Base-by-base conservation (phyloP, 2,113 vertebrate species). In the Paralichthys olivaceus region DNA sequence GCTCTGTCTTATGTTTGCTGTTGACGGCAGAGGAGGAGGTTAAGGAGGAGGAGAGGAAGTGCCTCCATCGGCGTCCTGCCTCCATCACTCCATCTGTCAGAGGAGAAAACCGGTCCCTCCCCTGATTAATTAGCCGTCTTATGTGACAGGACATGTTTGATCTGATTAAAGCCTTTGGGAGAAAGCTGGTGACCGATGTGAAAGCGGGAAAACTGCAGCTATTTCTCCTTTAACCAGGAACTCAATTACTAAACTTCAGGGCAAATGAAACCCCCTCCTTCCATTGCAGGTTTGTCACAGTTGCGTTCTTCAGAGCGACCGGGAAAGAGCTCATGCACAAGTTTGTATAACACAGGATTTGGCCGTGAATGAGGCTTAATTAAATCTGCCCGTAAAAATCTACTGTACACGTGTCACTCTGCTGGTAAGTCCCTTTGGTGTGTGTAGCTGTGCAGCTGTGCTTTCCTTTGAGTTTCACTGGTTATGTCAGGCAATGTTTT, bases 101-200 rank as follows among this genome's bases (percentile, higher is more conserved):
- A 81, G 77, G 84, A 88, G 75, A 83, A 61, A 70, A 58, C 70
- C 7, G 83, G 68, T 81, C 83, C 78, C 78, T 83, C 82, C 77
- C 60, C 80, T 84, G 89, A 92, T 89, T 93, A 90, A 92, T 93
- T 90, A 91, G 87, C 85, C 61, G 62, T 81, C 86, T 89, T 91
- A 90, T 92, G 86, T 80, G 88, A 90, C 87, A 88, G 89, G 87
- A 89, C 91, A 83, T 71, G 84, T 90, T 90, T 83, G 90, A 93
- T 90, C 87, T 84, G 89, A 91, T 91, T 90, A 90, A 90, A 90
- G 85, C 89, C 83, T 79, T 57, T n/a, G 84, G 84, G 77, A 86
- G 65, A 71, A 82, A 79, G 71, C 63, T 49, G 64, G 20, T 74
- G 53, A 8, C 55, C 45, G 17, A 58, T 19, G 72, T 66, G 45